Evolutionary conservation across 2,113 vertebrate genomes (phyloP), one percentile per base, ranked within the genome.

Genomic region (Dicrurus megarhynchus): DNA sequence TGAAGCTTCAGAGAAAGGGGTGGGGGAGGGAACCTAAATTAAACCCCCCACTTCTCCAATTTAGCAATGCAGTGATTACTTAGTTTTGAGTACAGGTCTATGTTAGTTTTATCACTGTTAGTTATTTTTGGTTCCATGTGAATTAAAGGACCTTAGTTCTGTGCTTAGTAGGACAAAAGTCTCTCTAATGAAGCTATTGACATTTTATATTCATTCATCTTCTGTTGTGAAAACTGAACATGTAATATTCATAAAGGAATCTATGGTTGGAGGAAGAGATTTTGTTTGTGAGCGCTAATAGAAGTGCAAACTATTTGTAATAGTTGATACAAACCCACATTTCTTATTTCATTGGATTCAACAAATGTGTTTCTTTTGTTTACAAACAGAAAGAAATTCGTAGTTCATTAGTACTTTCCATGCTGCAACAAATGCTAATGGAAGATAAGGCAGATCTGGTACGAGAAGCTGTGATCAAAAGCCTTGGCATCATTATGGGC

Each of bases 381-480:
- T 95, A 33, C 69, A 97, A 97, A 90, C 97, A 99, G 99, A 99
- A 99, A 94, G 99, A 99, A 98, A 99, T 99, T 59, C 99, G 99
- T 91, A 99, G 99, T 97, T 99, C 99, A 1, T 97, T 99, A 96
- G 99, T 99, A 74, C 98, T 99, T 94, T 99, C 99, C 92, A 99
- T 99, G 99, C 97, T 99, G 93, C 99, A 99, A 96, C 99, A 99
- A 97, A 99, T 99, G 99, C 97, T 99, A 68, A 98, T 99, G 94
- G 99, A 99, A 97, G 99, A 99, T 97, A 99, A 99, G 96, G 98
- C 99, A 11, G 99, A 99, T 97, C 98, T 99, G 98, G 99, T 99
- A 94, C 98, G 99, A 97, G 99, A 99, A 98, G 99, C 99, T 68
- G 99, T 99, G 61, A 99, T 99, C 96, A 99, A 99, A 98, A 99